Evolutionary conservation across 30 jellyfish, hydroid and myxozoan genomes (phyloP), one percentile per base, ranked within the genome.

Genomic region (Hydra vulgaris): DNA sequence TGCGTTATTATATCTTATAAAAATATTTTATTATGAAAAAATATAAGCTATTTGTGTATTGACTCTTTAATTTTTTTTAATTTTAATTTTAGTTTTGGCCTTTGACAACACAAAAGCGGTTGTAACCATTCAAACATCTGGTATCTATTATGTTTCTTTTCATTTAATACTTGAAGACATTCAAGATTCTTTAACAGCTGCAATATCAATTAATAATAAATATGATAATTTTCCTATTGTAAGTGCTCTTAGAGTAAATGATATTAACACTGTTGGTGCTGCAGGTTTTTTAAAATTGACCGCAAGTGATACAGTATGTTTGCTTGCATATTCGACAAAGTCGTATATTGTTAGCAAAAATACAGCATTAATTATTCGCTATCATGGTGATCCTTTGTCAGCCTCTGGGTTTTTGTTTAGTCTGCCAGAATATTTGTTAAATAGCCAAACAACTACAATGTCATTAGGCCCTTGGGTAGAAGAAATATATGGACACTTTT

Each of bases 131-230:
- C 22, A 40, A 61, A 78, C 66, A 40, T 20, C 85, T 78, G 85
- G 85, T 53, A n/a, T 78, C 17, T 78, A 78, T 56, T 78, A 53
- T 52, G 85, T 78, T 22, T 78, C 85, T 0, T 17, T 61, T 61
- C 76, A 53, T 19, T 22, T 78, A 1, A 20, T 53, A 52, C 53
- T 78, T 12, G 77, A 52, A 25, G 17, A 53, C 54, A 15, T 61
- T 12, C 17, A 40, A 20, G 66, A 66, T 27, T 52, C 23, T 78
- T 20, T 61, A 24, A 52, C 78, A 0, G 53, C 69, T 5, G 26
- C 76, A n/a, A 75, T 78, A 53, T 40, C 69, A 53, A 80, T 53
- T 61, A 78, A 78, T 18, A 54, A 78, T 52, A 75, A 54, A 15
- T 24, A 1, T 15, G 69, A 78, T 16, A 75, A 54, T 18, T 78